phyloP scores from a whole-genome alignment of 1,140 invertebrate species.

The Streblospio benedicti region DNA sequence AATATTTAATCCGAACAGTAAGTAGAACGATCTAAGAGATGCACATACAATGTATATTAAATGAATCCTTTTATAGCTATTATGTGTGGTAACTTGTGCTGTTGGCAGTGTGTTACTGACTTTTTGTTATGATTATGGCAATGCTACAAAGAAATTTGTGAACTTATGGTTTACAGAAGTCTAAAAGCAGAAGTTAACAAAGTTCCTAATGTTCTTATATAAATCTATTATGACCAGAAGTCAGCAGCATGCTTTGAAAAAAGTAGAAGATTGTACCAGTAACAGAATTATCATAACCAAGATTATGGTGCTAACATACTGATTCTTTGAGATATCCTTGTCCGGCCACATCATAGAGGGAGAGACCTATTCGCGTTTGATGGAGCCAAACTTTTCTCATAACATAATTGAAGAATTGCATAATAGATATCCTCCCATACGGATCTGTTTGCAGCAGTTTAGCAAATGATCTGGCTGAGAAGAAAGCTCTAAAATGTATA shows the following conservation, averaged over 20 bases:
- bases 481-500: constrained; percentile 59
- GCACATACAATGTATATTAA: too few relatives aligned
- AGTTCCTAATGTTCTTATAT: neutral
- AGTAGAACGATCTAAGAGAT: too few relatives aligned
- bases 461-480: constrained; percentile 75
- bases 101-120: too few relatives aligned
- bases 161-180: neutral
- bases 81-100: too few relatives aligned
- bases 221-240: neutral
- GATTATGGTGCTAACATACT: constrained; percentile 50
- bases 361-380: constrained; percentile 84
- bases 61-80: too few relatives aligned
- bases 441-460: constrained; percentile 74
- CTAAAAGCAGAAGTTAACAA: too few relatives aligned
- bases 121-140: too few relatives aligned
- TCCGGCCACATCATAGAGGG: constrained; percentile 84
- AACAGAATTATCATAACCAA: neutral
- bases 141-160: neutral
- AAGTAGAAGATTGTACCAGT: neutral
- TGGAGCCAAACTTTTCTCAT: constrained; percentile 90
- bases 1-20: too few relatives aligned
- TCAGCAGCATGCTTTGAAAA: too few relatives aligned
- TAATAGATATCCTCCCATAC: constrained; percentile 57
- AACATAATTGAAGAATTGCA: constrained; percentile 84
- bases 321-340: constrained; percentile 80